Base-by-base conservation (phyloP, 2,888 invertebrate genomes). In the Psylliodes chrysocephalus region DNA sequence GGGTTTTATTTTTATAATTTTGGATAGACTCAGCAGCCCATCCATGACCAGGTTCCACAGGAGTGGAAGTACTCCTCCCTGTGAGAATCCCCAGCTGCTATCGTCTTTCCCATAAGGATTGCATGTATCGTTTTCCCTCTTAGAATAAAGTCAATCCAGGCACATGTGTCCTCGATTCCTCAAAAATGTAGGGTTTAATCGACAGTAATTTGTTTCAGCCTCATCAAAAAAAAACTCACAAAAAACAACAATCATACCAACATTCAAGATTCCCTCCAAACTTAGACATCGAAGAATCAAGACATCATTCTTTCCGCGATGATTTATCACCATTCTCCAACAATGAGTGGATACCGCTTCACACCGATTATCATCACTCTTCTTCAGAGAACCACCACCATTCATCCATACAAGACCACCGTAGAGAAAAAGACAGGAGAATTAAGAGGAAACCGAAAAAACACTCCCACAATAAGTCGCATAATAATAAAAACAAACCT, bases 391-490 rank as follows among this genome's bases (percentile, higher is more conserved):
- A n/a, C n/a, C 14, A 19, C 12, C 46, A 46, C 22, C 8, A 42
- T 17, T 42, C 42, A 2, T 1, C 5, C 10, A 7, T 2, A 7
- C 7, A 10, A 19, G 8, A 22, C 0, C 33, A 35, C 1, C 38
- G n/a, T 14, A 18, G 17, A 18, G 57, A 49, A 40, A 57, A 57
- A 25, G 57, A 38, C n/a, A 17, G 25, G 22, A 38, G 38, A 42
- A 54, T 14, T 40, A 57, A 57, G n/a, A 57, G 57, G 17, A 38
- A 49, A 40, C 22, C 49, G 1, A 57, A 57, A 33, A 57, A 30
- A 55, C 42, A 42, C 14, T 17, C 15, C 10, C 25, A 42, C n/a
- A n/a, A n/a, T 14, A 54, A 28, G 10, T 22, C 14, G 2, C 35
- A n/a, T 22, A n/a, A n/a, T n/a, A n/a, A n/a, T n/a, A 53, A 40